A percentile compares a stretch with the other conserved stretches of the same genome.
These are phyloP conservation scores for Ferrisia virgata DNA, from an alignment of 2,888 invertebrate species.

Conservation along the genomic window DNA sequence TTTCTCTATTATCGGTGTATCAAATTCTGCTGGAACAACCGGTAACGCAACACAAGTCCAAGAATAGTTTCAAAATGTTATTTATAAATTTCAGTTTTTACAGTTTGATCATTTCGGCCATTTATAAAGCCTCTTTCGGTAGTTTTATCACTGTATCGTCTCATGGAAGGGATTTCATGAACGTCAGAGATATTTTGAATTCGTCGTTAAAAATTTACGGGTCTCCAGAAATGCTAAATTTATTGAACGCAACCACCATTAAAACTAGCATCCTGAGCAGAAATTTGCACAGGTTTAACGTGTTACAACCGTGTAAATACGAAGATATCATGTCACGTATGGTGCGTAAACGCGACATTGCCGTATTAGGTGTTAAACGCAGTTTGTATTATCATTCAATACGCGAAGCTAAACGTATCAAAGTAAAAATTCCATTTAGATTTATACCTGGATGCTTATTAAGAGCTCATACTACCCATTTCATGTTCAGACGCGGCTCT, in stretches of 20 bases:
- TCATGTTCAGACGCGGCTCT: slow-evolving; percentile 47
- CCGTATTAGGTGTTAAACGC: slow-evolving; percentile 48
- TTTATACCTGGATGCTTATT: slow-evolving; percentile 48
- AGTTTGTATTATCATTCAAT: slow-evolving; percentile 48
- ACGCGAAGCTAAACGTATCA: slow-evolving; percentile 46
- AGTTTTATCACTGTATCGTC: slow-evolving; percentile 48
- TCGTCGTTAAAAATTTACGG: slow-evolving; percentile 43
- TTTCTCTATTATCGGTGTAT: slow-evolving; percentile 43
- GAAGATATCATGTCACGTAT: slow-evolving; percentile 43
- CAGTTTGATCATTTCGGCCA: slow-evolving; percentile 47
- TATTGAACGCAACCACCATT: slow-evolving; percentile 46
- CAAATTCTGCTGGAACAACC: slow-evolving; percentile 47
- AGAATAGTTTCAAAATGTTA: slow-evolving; percentile 43
- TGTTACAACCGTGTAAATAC: slow-evolving; percentile 43
- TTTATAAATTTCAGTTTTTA: slow-evolving; percentile 47
- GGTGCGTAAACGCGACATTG: slow-evolving; percentile 46
- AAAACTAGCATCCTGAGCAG: slow-evolving; percentile 28
- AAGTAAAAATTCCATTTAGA: slow-evolving; percentile 48
- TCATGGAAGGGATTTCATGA: slow-evolving; percentile 47
- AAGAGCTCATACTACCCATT: slow-evolving; percentile 48
- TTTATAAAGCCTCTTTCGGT: slow-evolving; percentile 48
- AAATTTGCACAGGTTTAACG: slow-evolving; percentile 35
- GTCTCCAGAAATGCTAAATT: slow-evolving; percentile 43
- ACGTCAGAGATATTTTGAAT: slow-evolving; percentile 46
- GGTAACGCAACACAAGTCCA: background rate